Evolutionary conservation across 2,113 vertebrate species (phyloP).

Genomic region (Heterotis niloticus): DNA sequence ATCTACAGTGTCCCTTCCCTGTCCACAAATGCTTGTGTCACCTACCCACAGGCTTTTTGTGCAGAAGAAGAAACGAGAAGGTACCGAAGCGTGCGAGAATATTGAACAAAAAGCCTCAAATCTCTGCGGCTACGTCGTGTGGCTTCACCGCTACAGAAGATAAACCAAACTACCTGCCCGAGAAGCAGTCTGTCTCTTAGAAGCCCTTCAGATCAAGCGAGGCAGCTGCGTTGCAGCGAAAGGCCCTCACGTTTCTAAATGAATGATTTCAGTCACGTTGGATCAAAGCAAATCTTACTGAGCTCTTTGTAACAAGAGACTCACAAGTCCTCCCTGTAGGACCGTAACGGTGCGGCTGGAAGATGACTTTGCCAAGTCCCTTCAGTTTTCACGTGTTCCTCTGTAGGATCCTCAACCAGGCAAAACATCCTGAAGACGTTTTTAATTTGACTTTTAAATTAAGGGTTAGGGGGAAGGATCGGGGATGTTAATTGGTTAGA

Average conservation of each 20-base stretch:
- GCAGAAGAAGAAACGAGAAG: slow-evolving; percentile 7
- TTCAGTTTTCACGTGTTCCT: background rate
- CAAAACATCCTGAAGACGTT: slow-evolving; percentile 49
- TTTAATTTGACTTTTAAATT: background rate
- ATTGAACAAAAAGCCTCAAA: background rate
- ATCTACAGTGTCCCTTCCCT: slow-evolving; percentile 1
- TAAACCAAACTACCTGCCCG: slow-evolving; percentile 13
- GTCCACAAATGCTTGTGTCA: background rate
- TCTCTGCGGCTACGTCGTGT: background rate
- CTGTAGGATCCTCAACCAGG: slow-evolving; percentile 46
- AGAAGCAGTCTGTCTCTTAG: background rate
- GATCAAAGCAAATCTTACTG: slow-evolving; percentile 4
- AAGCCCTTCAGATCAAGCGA: background rate
- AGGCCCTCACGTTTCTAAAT: background rate
- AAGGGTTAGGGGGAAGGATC: slow-evolving; percentile 32
- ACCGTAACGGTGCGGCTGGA: background rate
- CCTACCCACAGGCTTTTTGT: slow-evolving; percentile 1
- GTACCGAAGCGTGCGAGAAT: background rate
- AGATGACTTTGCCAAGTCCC: background rate
- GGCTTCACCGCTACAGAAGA: background rate
- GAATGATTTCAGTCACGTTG: slow-evolving; percentile 9
- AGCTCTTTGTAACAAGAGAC: slow-evolving; percentile 5
- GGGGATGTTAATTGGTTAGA: slow-evolving; percentile 59
- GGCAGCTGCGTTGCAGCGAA: background rate
- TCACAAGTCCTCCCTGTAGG: background rate